Evolutionary conservation across 2,888 invertebrate species (phyloP), one percentile per base, ranked within the genome.

Genomic region (Drosophila bunnanda): DNA sequence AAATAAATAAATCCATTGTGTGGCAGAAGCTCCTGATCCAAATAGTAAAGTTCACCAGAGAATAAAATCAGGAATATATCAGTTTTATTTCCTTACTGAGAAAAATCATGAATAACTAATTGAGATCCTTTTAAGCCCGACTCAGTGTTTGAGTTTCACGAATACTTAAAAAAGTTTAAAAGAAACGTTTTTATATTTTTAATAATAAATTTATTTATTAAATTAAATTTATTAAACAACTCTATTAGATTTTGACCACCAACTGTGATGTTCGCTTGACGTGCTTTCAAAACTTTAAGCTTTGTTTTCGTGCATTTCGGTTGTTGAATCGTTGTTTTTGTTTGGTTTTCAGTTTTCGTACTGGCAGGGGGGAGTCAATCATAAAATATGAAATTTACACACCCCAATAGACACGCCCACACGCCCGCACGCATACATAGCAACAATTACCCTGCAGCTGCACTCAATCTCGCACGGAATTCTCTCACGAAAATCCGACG

Each of bases 311-410:
- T 54, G 34, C 36, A 43, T 41, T 52, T 67, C 20, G 55, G 41
- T 62, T 34, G 41, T 62, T 34, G 71, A 34, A 38, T 50, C 32
- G 13, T n/a, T 25, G 48, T 9, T 30, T 25, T 44, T 28, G 41
- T 57, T 60, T 65, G 44, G 38, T 43, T 60, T 41, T 34, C 34
- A 39, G 41, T 43, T 38, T 53, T 8, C 15, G 22, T n/a, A 46
- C 52, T 46, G 56, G 17, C 15, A 15, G 53, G 61, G 44, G 62
- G 68, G 62, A 83, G 84, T 84, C 87, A 87, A 80, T 85, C 82
- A 85, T 87, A 77, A 85, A 85, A 85, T 84, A 87, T 85, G 72
- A 82, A 87, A 76, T 75, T 71, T 65, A 67, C 56, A 64, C 76
- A 68, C 67, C 56, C 76, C 61, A 80, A 78, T 75, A 52, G 61